These are phyloP conservation scores for Probosciger aterrimus DNA, from an alignment of 2,113 vertebrate species.

Conservation along the genomic window DNA sequence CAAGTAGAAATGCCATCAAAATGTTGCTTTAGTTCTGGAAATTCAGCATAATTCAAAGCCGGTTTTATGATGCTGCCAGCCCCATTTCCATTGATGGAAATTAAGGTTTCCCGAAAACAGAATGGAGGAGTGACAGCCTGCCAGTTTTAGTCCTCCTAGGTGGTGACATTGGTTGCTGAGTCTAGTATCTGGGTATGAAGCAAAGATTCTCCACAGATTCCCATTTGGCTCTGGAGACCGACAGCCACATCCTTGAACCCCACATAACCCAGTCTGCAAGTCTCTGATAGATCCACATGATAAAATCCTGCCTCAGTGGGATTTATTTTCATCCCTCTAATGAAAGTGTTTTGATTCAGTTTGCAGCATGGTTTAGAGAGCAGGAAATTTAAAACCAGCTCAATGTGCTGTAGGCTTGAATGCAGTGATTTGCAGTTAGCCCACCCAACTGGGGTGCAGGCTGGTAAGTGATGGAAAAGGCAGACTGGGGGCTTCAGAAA, in stretches of 20 bases:
- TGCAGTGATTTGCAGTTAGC: not conserved
- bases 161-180: not conserved
- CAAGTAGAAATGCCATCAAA: constrained; percentile 18
- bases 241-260: constrained; percentile 19
- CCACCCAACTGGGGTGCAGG: not conserved
- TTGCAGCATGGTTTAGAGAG: constrained; percentile 38
- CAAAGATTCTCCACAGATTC: not conserved
- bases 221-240: not conserved
- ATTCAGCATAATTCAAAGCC: not conserved
- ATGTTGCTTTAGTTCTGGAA: constrained; percentile 23
- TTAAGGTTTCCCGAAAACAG: not conserved
- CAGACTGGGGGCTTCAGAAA: not conserved
- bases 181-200: not conserved
- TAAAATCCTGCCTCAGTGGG: constrained; percentile 34
- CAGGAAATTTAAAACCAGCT: constrained; percentile 56
- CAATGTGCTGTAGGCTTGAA: not conserved
- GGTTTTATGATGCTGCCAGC: not conserved
- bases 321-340: constrained; percentile 56
- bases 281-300: not conserved
- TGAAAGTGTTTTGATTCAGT: constrained; percentile 38
- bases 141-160: not conserved
- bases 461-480: not conserved
- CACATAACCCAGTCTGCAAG: not conserved
- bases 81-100: constrained; percentile 5
- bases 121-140: not conserved